Base-by-base conservation (phyloP, 1,140 invertebrate species). In the Papilio aristodemus region DNA sequence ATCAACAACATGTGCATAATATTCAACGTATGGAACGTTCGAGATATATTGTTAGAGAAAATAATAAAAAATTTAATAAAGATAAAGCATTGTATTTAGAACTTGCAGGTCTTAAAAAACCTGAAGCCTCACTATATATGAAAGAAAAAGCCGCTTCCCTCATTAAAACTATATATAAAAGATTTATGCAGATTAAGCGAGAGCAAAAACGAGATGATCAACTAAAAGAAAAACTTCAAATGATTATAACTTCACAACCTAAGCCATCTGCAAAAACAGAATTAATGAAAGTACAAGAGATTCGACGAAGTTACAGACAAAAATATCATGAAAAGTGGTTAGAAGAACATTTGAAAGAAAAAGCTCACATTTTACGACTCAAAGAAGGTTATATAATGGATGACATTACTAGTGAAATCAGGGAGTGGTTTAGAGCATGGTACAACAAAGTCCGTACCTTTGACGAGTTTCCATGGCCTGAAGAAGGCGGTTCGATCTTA, bases 391-490 rank as follows among this genome's bases (percentile, higher is more conserved):
- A 92, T 67, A 84, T 95, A 43, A 93, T 94, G 87, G 95, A 95
- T 75, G 95, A 95, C 76, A 95, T 95, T 70, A 92, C 93, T 1
- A 93, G 93, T 66, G 94, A 95, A 84, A 94, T 95, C 71, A 93
- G 94, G 60, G 92, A 92, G 59, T 95, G 95, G 95, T 94, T 95
- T 72, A 70, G 83, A 8, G 77, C 93, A 67, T 95, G 94, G 93
- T 92, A 89, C 72, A 77, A 79, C 43, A 62, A 74, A 60, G 77
- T 87, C 25, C 72, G 78, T 22, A 36, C 80, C 10, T 91, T 90
- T 77, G 89, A 91, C 72, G 89, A 91, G 76, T 91, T 78, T 77
- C 89, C 87, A 41, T 91, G 76, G 73, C 78, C 88, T 19, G 84
- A 86, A 38, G 89, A 91, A 80, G 89, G 89, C 8, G 89, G 89